phyloP scores from a whole-genome alignment of 23 tunicate species.

The Trididemnum clinides region DNA sequence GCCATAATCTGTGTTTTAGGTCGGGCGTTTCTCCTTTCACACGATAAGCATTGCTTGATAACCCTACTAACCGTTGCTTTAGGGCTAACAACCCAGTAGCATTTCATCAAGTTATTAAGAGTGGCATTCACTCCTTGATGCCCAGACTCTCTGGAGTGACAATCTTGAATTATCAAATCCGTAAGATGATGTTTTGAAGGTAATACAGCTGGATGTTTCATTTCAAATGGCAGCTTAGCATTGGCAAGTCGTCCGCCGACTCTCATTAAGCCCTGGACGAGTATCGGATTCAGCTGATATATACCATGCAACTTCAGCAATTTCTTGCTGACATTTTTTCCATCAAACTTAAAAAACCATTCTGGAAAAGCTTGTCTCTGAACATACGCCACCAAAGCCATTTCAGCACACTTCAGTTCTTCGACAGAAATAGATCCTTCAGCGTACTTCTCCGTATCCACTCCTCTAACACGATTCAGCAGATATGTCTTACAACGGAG shows the following conservation, averaged over 20 bases:
- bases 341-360: too few relatives aligned
- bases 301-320: too few relatives aligned
- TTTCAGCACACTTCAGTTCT: background rate
- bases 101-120: background rate
- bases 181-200: background rate
- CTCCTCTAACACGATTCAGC: background rate
- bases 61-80: background rate
- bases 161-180: background rate
- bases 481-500: background rate
- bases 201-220: background rate
- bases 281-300: background rate
- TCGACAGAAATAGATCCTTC: background rate
- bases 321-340: too few relatives aligned
- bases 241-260: slow-evolving; percentile 14
- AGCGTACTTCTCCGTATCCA: background rate
- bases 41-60: too few relatives aligned
- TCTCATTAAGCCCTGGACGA: background rate
- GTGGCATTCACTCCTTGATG: slow-evolving; percentile 7
- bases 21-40: too few relatives aligned
- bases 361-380: too few relatives aligned
- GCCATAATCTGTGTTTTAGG: too few relatives aligned
- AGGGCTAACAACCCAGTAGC: background rate
- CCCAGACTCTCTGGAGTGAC: background rate
- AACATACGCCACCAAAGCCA: background rate
- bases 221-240: background rate